Conservation (phyloP, 2,888 invertebrate genomes). For the Penaeus monodon region DNA sequence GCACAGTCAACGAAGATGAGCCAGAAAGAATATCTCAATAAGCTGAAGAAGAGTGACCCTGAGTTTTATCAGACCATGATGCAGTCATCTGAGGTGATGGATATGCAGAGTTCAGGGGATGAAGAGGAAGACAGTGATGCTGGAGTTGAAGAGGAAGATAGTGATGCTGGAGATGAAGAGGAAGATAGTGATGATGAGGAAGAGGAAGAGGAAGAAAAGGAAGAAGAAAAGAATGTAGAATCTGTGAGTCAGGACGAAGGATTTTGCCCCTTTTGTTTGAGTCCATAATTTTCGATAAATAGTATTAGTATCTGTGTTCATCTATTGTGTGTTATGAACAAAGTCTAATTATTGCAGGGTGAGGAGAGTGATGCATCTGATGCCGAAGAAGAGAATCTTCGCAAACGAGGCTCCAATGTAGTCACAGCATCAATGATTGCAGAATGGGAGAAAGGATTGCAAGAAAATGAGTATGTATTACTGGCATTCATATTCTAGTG, state of each 20-base stretch:
- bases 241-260: no score
- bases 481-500: not conserved
- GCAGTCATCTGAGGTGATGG: slow-evolving; percentile 51
- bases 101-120: slow-evolving; percentile 33
- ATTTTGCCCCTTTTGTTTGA: not conserved
- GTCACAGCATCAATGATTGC: slow-evolving; percentile 38
- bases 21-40: slow-evolving; percentile 48
- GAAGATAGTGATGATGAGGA: not conserved
- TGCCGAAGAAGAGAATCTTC: slow-evolving; percentile 30
- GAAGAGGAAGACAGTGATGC: slow-evolving; percentile 28
- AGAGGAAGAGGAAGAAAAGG: slow-evolving; percentile 42
- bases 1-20: slow-evolving; percentile 30
- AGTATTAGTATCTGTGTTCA: no score
- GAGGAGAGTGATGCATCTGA: slow-evolving; percentile 50
- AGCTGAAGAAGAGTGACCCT: slow-evolving; percentile 49
- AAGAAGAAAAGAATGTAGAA: slow-evolving; percentile 4
- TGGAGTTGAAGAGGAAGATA: slow-evolving; percentile 18
- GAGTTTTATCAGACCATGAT: slow-evolving; percentile 47
- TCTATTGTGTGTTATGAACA: not conserved
- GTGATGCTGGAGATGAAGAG: not conserved
- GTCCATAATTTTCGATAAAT: not conserved
- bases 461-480: slow-evolving; percentile 22
- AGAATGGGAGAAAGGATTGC: slow-evolving; percentile 46
- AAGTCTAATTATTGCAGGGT: not conserved
- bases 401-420: slow-evolving; percentile 33